Percentiles rank a stretch among this genome's conserved stretches.
Evolutionary conservation across 2,888 invertebrate species (phyloP).

Genomic region (Physocephala rufipes): DNA sequence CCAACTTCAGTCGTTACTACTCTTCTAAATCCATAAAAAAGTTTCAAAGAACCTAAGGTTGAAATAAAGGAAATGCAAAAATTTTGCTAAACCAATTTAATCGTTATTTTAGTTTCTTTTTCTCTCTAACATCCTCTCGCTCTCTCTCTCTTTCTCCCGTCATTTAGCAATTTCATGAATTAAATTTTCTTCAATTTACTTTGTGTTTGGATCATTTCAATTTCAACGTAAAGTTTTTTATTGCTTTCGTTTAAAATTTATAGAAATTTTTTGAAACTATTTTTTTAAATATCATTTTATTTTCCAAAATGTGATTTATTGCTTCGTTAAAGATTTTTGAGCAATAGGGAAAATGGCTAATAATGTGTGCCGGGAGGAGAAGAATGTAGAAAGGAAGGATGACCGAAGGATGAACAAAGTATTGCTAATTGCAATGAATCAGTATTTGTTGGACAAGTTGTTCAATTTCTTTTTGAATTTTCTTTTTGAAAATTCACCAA

Average conservation of each 20-base stretch:
- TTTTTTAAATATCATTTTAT: background rate
- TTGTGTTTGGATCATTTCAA: conserved; percentile 31
- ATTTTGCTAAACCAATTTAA: conserved; percentile 31
- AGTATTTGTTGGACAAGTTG: too few relatives aligned
- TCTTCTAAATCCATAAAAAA: conserved; percentile 20
- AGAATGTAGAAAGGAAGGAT: background rate
- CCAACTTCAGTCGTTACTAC: conserved; percentile 19
- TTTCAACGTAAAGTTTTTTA: conserved; percentile 32
- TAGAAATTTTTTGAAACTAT: background rate
- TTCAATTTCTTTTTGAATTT: too few relatives aligned
- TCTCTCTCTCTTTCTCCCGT: too few relatives aligned
- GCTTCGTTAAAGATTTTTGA: background rate
- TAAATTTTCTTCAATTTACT: conserved; percentile 24
- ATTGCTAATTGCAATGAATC: too few relatives aligned
- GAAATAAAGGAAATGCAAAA: background rate
- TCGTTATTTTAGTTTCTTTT: background rate
- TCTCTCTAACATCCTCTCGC: background rate
- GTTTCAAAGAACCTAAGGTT: background rate
- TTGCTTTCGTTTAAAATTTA: background rate
- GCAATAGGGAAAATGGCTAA: background rate
- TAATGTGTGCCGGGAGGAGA: background rate
- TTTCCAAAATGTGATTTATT: background rate
- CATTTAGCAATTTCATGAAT: conserved; percentile 27
- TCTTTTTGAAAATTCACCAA: too few relatives aligned
- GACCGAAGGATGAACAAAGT: background rate